Percentiles rank a stretch among this genome's conserved stretches.
Conservation (phyloP, 1,140 invertebrate genomes). For the Phymastichus coffea region DNA sequence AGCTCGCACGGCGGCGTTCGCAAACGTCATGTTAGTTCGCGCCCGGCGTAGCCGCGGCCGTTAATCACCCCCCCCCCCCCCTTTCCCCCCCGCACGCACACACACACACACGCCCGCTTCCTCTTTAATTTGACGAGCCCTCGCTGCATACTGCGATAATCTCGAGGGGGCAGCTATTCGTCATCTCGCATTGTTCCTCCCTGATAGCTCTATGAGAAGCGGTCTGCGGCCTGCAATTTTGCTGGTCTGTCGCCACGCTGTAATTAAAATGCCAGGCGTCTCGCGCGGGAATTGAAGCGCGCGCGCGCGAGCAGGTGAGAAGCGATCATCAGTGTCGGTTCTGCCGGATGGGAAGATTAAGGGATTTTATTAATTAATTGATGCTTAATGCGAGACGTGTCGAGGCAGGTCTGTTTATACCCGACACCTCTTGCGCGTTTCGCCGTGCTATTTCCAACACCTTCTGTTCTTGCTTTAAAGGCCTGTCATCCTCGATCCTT, state of each 20-base stretch:
- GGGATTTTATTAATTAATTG: slow-evolving; percentile 12
- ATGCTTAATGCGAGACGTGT: background rate
- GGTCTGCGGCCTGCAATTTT: slow-evolving; percentile 7
- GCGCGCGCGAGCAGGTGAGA: background rate
- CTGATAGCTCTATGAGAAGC: slow-evolving; percentile 6
- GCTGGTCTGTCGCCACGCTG: background rate
- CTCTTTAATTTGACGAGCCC: background rate
- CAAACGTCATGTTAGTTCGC: slow-evolving; percentile 18
- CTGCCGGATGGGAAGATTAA: background rate
- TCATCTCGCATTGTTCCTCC: slow-evolving; percentile 6
- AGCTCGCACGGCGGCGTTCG: background rate
- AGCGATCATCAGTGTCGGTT: too few relatives aligned
- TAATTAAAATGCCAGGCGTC: slow-evolving; percentile 25
- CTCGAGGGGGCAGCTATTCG: slow-evolving; percentile 2
- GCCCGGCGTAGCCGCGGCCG: too few relatives aligned
- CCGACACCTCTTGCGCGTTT: too few relatives aligned
- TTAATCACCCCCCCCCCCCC: slow-evolving; percentile 6
- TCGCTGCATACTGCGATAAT: slow-evolving; percentile 8
- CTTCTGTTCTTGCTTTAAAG: too few relatives aligned
- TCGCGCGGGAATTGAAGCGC: slow-evolving; percentile 37
- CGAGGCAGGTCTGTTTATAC: too few relatives aligned
- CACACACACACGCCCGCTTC: too few relatives aligned
- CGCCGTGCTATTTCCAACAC: too few relatives aligned
- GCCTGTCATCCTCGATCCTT: too few relatives aligned
- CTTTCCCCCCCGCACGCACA: too few relatives aligned